Evolutionary conservation across 2,113 vertebrate species (phyloP).

Genomic region (Scomber scombrus): DNA sequence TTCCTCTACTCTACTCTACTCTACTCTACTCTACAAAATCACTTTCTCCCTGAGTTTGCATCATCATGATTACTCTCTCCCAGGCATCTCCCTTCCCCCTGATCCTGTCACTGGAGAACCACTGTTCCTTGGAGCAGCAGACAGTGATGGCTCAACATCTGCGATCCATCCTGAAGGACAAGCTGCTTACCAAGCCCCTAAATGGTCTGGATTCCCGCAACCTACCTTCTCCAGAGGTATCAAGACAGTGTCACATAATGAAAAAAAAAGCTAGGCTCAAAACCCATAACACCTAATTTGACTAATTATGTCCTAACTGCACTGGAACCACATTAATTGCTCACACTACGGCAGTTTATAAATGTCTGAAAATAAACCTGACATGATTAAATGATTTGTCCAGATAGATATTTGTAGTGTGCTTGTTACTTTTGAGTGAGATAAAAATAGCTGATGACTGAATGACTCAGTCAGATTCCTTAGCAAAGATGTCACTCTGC

Average conservation of each 20-base stretch:
- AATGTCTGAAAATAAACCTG: background rate
- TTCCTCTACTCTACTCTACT: no score
- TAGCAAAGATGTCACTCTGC: background rate
- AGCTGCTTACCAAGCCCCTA: slow-evolving; percentile 87
- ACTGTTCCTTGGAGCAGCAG: slow-evolving; percentile 96
- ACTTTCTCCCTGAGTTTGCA: background rate
- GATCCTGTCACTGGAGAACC: slow-evolving; percentile 97
- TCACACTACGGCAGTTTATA: background rate
- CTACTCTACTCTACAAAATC: background rate
- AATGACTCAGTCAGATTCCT: no score
- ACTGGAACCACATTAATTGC: background rate
- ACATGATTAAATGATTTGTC: background rate
- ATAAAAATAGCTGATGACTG: slow-evolving; percentile 9
- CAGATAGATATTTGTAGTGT: background rate
- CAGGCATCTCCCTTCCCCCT: slow-evolving; percentile 93
- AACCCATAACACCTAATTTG: no score
- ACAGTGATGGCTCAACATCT: slow-evolving; percentile 90
- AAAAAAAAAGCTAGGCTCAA: background rate
- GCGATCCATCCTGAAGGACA: slow-evolving; percentile 90
- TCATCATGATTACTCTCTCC: background rate
- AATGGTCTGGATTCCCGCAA: slow-evolving; percentile 60
- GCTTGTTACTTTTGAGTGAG: background rate
- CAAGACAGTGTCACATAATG: background rate
- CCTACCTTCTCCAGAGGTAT: slow-evolving; percentile 94
- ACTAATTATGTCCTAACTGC: no score